These are phyloP conservation scores for Suncus etruscus DNA, from an alignment of 2,113 vertebrate genomes.

Conservation along the genomic window DNA sequence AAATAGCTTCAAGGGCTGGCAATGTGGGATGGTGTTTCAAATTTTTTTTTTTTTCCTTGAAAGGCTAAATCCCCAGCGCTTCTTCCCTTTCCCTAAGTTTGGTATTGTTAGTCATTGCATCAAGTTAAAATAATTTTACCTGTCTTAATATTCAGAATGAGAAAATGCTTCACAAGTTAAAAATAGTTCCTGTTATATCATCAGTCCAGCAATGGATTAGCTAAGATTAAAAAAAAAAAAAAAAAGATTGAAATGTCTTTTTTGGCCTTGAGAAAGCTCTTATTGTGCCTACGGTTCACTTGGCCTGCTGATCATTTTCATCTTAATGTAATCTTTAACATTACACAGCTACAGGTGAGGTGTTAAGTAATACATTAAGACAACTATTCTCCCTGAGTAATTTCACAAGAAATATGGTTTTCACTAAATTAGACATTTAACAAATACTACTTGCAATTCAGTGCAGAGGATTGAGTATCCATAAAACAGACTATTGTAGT, in stretches of 20 bases:
- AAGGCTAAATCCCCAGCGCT: conserved; percentile 55
- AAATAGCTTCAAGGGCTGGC: conserved; percentile 66
- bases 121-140: conserved; percentile 54
- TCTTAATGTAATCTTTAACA: conserved; percentile 83
- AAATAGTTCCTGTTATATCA: conserved; percentile 77
- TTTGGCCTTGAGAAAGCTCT: conserved; percentile 84
- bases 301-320: conserved; percentile 81
- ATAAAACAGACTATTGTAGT: conserved; percentile 23
- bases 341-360: conserved; percentile 76
- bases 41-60: conserved; percentile 69
- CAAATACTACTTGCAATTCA: conserved; percentile 61
- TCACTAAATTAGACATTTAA: conserved; percentile 69
- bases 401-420: conserved; percentile 79
- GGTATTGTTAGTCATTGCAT: conserved; percentile 34
- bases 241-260: conserved; percentile 80
- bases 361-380: conserved; percentile 78
- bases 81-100: background rate
- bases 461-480: background rate
- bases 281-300: conserved; percentile 82
- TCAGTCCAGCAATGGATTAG: conserved; percentile 81
- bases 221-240: conserved; percentile 85
- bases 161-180: conserved; percentile 68
- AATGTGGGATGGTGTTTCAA: conserved; percentile 46
- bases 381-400: conserved; percentile 74
- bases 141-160: conserved; percentile 75